Percentiles rank a stretch among this genome's conserved stretches.
Evolutionary conservation across 2,797 vertebrate species (phyloP).

Genomic region (Sebastes melanostomus): DNA sequence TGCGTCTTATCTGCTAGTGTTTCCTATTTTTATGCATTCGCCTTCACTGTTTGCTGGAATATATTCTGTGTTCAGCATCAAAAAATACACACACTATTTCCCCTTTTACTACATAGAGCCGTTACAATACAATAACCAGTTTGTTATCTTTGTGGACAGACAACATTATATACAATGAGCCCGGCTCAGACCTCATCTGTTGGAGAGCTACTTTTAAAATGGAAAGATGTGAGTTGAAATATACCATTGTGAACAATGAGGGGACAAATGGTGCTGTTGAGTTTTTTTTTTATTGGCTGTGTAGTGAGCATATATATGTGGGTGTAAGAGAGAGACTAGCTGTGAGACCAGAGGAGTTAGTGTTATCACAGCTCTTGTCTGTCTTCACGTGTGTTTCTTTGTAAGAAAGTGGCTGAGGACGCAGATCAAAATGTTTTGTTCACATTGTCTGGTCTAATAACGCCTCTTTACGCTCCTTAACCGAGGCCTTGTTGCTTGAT

Average conservation of each 20-base stretch:
- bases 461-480: neutral
- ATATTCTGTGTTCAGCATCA: neutral
- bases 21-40: neutral
- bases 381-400: neutral
- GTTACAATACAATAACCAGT: neutral
- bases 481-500: neutral
- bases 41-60: neutral
- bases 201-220: constrained; percentile 1
- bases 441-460: neutral
- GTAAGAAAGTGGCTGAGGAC: neutral
- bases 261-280: neutral
- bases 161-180: neutral
- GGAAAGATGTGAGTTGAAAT: neutral
- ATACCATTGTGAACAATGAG: neutral
- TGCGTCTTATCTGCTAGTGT: neutral
- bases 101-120: neutral
- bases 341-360: constrained; percentile 1
- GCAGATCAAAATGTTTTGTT: neutral
- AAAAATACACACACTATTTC: neutral
- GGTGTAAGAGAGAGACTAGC: neutral
- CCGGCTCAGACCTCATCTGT: neutral
- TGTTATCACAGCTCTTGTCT: neutral
- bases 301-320: neutral
- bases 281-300: neutral
- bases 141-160: constrained; percentile 34